These are phyloP conservation scores for Saccopteryx leptura DNA, from an alignment of 2,113 vertebrate species.

Conservation along the genomic window DNA sequence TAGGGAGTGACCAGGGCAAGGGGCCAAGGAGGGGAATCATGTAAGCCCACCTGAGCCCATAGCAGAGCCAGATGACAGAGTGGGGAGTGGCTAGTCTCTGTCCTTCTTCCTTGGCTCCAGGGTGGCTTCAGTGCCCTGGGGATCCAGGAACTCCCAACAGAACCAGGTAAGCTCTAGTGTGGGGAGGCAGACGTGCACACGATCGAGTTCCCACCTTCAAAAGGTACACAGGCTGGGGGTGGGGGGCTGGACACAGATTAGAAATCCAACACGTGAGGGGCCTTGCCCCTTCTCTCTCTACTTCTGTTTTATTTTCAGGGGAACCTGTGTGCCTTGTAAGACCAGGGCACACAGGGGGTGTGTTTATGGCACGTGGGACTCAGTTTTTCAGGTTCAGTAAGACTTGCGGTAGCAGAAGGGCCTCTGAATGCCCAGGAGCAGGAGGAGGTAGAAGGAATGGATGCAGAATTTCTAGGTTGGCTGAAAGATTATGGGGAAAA, in stretches of 20 bases:
- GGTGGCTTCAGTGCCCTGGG: background rate
- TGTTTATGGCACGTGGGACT: background rate
- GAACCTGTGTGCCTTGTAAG: background rate
- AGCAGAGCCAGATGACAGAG: background rate
- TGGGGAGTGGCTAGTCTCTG: background rate
- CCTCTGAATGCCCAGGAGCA: background rate
- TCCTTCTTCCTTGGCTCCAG: background rate
- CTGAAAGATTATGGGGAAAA: slow-evolving; percentile 39
- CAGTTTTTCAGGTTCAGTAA: background rate
- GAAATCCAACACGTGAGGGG: background rate
- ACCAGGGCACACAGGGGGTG: background rate
- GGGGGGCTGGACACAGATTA: background rate
- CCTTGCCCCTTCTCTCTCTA: background rate
- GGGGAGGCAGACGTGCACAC: background rate
- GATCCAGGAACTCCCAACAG: background rate
- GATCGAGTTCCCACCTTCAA: background rate
- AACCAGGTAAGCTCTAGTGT: background rate
- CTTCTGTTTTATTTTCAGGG: background rate
- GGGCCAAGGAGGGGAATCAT: background rate
- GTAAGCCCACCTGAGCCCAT: accelerated
- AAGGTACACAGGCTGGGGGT: accelerated
- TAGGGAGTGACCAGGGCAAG: background rate
- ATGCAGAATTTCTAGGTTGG: slow-evolving; percentile 18
- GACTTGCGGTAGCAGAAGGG: background rate
- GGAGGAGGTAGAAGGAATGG: background rate